Evolutionary conservation across 1,140 invertebrate genomes (phyloP), one percentile per base, ranked within the genome.

Genomic region (Diuraphis noxia): DNA sequence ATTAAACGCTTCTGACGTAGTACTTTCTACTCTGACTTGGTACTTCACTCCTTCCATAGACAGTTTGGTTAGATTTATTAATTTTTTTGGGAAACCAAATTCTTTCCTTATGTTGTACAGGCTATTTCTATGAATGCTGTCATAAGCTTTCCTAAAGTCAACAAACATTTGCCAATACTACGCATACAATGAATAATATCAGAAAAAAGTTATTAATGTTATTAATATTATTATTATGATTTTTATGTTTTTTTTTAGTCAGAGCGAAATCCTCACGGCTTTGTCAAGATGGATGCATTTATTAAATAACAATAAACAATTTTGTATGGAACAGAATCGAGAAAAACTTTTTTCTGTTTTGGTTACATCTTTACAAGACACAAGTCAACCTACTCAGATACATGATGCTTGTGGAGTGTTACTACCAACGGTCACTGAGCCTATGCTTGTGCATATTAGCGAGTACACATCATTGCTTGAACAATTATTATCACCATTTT

Each of bases 281-380:
- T 93, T 96, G 40, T 95, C 96, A 93, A 95, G 96, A 0, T 96
- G 95, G 95, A 94, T 95, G 92, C 95, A 96, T 92, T 96, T 96
- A 96, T 94, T 95, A 88, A 93, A 93, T 6, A 92, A 93, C 79
- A 92, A 92, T 23, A 92, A 91, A 93, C 92, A 72, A 88, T 85
- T 91, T 84, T 93, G 46, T 92, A 81, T 91, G 92, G 92, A 56
- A 91, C 93, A 72, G 41, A 92, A 81, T 91, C 88, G 63, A 72
- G 92, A 77, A 38, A 92, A 34, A 92, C 92, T 36, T 81, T 93
- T 91, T 81, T 91, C 89, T 30, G 89, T 91, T 81, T 81, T 91
- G 36, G 89, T 91, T 30, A 91, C 72, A 30, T 82, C 89, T 21
- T 91, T 93, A 19, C 90, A 91, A 30, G 92, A 93, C 38, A 93